A percentile compares a stretch with the other conserved stretches of the same genome.
Evolutionary conservation across 2,113 vertebrate species (phyloP).

Genomic region (Neofelis nebulosa): DNA sequence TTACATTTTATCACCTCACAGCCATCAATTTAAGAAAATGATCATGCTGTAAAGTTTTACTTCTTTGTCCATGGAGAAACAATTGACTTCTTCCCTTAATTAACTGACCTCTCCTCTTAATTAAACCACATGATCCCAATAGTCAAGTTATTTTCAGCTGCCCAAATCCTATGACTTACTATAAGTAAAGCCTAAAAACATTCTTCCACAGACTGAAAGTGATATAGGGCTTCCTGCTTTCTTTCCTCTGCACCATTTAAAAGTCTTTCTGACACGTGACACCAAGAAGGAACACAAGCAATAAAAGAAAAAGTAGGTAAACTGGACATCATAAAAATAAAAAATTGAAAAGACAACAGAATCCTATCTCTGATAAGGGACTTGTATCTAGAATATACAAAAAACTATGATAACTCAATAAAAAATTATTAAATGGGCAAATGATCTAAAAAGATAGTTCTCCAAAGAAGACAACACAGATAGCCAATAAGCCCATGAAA

Average conservation of each 20-base stretch:
- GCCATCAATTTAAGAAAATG: constrained; percentile 36
- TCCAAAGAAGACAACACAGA: constrained; percentile 1
- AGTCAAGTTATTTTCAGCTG: not conserved
- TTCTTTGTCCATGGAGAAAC: constrained; percentile 26
- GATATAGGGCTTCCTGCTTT: not conserved
- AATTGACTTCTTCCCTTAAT: not conserved
- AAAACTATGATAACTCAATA: not conserved
- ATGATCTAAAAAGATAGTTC: not conserved
- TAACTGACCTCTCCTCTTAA: not conserved
- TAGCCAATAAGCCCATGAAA: not conserved
- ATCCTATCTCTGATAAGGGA: not conserved
- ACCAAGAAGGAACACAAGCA: not conserved
- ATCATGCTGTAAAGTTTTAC: not conserved
- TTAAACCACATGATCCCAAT: not conserved
- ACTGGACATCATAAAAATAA: not conserved
- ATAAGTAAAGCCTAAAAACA: not conserved
- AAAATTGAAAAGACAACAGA: not conserved
- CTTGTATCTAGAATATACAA: not conserved
- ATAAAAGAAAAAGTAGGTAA: not conserved
- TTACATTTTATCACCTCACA: constrained; percentile 1
- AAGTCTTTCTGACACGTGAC: not conserved
- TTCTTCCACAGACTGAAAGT: not conserved
- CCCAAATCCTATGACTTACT: not conserved
- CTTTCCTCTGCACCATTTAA: not conserved
- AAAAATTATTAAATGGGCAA: not conserved